Conservation (phyloP, 2,888 invertebrate species). For the Psococerastis gibbosa region DNA sequence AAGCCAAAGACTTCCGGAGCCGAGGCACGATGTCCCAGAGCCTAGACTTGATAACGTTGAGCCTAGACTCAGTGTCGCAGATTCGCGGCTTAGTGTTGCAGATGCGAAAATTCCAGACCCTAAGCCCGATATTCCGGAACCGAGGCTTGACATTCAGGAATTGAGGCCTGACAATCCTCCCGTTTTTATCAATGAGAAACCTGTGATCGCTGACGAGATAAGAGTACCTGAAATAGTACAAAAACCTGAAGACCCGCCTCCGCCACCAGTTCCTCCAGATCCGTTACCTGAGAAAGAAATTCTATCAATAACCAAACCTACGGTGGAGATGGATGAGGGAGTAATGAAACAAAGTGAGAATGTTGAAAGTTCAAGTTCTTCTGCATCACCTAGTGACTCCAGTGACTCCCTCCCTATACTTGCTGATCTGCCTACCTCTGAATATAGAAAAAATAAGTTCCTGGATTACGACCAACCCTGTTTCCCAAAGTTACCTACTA, state of each 20-base stretch:
- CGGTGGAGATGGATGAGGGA: background rate
- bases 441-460: conserved; percentile 8
- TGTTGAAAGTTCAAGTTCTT: background rate
- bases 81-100: no score
- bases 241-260: background rate
- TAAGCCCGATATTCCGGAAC: no score
- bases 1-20: no score
- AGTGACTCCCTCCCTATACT: background rate
- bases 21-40: background rate
- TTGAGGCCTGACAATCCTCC: no score
- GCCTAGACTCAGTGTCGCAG: no score
- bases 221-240: background rate
- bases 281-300: background rate
- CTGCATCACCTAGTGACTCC: background rate
- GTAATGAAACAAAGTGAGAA: background rate
- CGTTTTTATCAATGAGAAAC: no score
- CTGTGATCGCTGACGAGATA: background rate
- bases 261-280: background rate
- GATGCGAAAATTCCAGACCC: no score
- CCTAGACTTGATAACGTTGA: background rate
- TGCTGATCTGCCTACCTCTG: conserved; percentile 2
- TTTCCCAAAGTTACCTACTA: background rate
- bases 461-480: background rate
- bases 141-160: no score
- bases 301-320: background rate